Conservation (phyloP, 2,113 vertebrate genomes). For the Callocephalon fimbriatum region DNA sequence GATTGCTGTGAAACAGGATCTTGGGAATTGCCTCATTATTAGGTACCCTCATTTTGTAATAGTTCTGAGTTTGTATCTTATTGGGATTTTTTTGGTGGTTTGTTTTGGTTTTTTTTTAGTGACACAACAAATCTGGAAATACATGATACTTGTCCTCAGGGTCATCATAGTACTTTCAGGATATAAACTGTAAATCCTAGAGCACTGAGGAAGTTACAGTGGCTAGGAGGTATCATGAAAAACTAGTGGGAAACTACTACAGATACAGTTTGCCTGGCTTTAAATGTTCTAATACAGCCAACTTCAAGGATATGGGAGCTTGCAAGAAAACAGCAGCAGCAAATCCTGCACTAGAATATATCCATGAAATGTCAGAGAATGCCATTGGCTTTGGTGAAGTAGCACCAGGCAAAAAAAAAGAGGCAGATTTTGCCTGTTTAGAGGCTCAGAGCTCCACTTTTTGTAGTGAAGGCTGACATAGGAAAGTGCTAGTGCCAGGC, state of each 20-base stretch:
- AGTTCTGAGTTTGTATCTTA: neutral
- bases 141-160: neutral
- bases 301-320: conserved; percentile 41
- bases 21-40: conserved; percentile 18
- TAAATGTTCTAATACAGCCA: conserved; percentile 39
- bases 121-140: conserved; percentile 34
- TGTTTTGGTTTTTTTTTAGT: neutral
- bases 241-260: conserved; percentile 68
- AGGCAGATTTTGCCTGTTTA: neutral
- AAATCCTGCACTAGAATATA: neutral
- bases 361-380: neutral
- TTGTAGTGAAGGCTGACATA: fast-evolving
- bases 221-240: conserved; percentile 65
- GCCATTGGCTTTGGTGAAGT: neutral
- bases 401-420: neutral
- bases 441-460: neutral
- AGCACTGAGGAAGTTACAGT: conserved; percentile 34
- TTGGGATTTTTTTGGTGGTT: neutral
- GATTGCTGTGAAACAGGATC: neutral
- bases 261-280: conserved; percentile 58
- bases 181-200: conserved; percentile 66
- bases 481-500: neutral
- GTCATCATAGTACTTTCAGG: conserved; percentile 31
- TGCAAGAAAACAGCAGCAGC: conserved; percentile 2
- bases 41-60: neutral